phyloP scores from a whole-genome alignment of 1,140 invertebrate genomes.

The Berghia stephanieae region DNA sequence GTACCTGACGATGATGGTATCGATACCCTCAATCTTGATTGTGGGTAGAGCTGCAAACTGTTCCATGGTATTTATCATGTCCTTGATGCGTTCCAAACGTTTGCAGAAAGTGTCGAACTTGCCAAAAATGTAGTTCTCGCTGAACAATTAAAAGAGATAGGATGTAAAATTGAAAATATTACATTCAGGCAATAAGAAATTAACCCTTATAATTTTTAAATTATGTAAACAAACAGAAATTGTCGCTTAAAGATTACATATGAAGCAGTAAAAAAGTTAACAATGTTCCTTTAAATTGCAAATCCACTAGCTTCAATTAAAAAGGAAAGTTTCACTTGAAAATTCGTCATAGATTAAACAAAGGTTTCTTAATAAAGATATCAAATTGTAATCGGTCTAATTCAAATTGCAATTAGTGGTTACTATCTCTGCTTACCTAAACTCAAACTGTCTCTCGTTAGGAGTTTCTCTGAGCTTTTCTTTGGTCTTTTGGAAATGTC shows the following conservation, averaged over 20 bases:
- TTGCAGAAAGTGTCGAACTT: slow-evolving; percentile 94
- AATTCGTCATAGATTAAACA: too few species aligned
- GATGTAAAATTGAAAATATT: neutral
- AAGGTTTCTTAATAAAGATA: too few species aligned
- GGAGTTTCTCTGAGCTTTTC: slow-evolving; percentile 68
- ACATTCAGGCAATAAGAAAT: neutral
- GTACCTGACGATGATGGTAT: slow-evolving; percentile 61
- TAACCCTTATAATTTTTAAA: neutral
- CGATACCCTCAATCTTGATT: slow-evolving; percentile 66
- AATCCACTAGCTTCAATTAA: too few species aligned
- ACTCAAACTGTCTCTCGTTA: slow-evolving; percentile 83
- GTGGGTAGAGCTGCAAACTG: slow-evolving; percentile 59
- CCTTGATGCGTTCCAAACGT: slow-evolving; percentile 84
- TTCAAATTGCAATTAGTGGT: too few species aligned
- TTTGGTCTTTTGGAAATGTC: slow-evolving; percentile 69
- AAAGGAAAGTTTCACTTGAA: too few species aligned
- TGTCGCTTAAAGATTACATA: neutral
- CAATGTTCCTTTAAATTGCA: neutral
- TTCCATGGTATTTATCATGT: slow-evolving; percentile 89
- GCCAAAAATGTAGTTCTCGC: slow-evolving; percentile 96
- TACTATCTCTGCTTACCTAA: slow-evolving; percentile 69
- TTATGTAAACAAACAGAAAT: neutral
- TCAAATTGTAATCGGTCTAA: too few species aligned
- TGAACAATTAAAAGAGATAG: slow-evolving; percentile 60
- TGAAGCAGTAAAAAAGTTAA: neutral